Conservation (phyloP, 2,113 vertebrate species). For the Cervus canadensis region DNA sequence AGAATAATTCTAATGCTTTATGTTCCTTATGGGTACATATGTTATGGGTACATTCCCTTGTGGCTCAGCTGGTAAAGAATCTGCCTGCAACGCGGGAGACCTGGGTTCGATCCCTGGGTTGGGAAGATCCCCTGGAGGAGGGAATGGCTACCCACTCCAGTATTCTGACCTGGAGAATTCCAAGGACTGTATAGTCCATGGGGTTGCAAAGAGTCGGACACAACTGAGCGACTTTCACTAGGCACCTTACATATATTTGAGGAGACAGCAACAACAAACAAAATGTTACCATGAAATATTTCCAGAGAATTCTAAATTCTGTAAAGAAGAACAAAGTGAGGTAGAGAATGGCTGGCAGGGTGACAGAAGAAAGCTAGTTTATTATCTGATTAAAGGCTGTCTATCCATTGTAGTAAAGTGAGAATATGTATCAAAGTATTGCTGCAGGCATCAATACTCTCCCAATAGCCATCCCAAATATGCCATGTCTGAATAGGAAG, state of each 20-base stretch:
- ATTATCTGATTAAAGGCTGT: background rate
- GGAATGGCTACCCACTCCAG: too few relatives aligned
- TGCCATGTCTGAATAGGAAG: background rate
- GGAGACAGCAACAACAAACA: background rate
- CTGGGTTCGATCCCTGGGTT: too few relatives aligned
- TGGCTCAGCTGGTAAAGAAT: too few relatives aligned
- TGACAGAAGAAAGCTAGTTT: background rate
- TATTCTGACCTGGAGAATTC: too few relatives aligned
- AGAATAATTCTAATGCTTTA: background rate
- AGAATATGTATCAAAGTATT: background rate
- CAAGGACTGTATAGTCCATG: too few relatives aligned
- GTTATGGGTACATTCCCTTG: too few relatives aligned
- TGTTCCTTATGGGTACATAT: too few relatives aligned
- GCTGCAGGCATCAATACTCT: background rate
- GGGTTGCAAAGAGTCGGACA: too few relatives aligned
- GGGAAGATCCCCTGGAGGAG: too few relatives aligned
- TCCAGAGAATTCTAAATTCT: background rate
- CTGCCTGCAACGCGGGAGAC: too few relatives aligned
- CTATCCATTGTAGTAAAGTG: background rate
- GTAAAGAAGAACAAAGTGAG: background rate
- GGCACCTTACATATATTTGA: background rate
- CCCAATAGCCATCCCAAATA: rapidly evolving
- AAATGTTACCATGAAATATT: background rate
- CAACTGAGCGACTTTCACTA: background rate
- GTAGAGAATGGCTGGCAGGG: background rate